phyloP scores from a whole-genome alignment of 2,797 vertebrate species.

The Siniperca undulata region DNA sequence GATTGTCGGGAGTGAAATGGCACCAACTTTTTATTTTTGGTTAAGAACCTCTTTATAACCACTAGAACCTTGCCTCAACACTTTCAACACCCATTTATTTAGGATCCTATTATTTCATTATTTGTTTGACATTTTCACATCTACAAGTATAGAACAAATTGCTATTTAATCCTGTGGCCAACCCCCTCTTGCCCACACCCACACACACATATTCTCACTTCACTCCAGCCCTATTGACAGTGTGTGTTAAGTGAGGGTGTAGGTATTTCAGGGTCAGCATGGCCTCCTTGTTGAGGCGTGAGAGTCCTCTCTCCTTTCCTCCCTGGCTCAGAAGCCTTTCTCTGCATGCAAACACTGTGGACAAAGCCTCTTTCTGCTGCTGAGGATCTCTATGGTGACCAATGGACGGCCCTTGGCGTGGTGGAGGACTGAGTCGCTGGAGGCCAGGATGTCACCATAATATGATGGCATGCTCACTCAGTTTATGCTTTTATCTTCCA shows the following conservation, averaged over 20 bases:
- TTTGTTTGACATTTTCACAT: slow-evolving; percentile 48
- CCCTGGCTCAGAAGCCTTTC: slow-evolving; percentile 56
- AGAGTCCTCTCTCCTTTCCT: slow-evolving; percentile 69
- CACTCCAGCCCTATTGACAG: slow-evolving; percentile 13
- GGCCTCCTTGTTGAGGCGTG: slow-evolving; percentile 68
- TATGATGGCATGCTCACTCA: slow-evolving; percentile 57
- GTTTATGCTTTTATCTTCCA: slow-evolving; percentile 22
- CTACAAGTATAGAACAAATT: slow-evolving; percentile 30
- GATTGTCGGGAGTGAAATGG: background rate
- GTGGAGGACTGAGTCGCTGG: slow-evolving; percentile 42
- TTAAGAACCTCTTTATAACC: background rate
- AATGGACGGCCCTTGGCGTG: slow-evolving; percentile 32
- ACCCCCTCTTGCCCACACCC: background rate
- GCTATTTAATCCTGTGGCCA: slow-evolving; percentile 37
- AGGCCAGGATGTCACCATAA: slow-evolving; percentile 63
- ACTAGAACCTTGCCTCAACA: background rate
- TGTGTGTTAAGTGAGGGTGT: slow-evolving; percentile 41
- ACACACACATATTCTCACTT: background rate
- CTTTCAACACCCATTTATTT: background rate
- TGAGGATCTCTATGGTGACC: slow-evolving; percentile 73
- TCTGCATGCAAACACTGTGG: slow-evolving; percentile 67
- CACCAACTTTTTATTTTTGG: background rate
- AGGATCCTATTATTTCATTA: background rate
- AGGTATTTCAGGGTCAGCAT: slow-evolving; percentile 69
- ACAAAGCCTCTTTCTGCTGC: slow-evolving; percentile 78